A percentile compares a stretch with the other conserved stretches of the same genome.
phyloP scores from a whole-genome alignment of 1,140 invertebrate species.

The Bombus waltoni region DNA sequence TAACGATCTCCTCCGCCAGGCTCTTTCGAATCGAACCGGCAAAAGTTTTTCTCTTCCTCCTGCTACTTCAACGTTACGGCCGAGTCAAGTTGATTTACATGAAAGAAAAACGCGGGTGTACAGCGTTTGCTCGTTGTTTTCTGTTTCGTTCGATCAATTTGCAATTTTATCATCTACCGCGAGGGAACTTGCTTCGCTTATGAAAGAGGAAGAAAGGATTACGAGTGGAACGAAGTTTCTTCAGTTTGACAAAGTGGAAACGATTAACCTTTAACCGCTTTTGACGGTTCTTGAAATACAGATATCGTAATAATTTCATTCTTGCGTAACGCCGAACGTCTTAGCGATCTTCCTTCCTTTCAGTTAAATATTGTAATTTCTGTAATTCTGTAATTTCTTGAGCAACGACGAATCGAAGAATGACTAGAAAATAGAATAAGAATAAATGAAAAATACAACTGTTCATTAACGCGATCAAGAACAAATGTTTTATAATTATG shows the following conservation, averaged over 20 bases:
- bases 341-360: no score
- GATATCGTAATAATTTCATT: no score
- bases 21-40: neutral
- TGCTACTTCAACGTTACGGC: neutral
- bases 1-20: neutral
- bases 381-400: no score
- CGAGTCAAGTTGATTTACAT: neutral
- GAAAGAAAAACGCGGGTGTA: neutral
- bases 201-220: neutral
- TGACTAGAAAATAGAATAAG: no score
- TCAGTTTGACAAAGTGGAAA: neutral
- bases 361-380: no score
- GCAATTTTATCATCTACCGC: neutral
- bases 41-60: neutral
- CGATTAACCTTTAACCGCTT: neutral
- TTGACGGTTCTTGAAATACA: no score
- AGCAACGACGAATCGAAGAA: no score
- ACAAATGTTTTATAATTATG: no score
- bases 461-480: no score
- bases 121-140: neutral
- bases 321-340: no score
- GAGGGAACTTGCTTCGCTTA: no score
- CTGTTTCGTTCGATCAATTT: neutral
- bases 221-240: neutral
- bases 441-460: no score